Conservation (phyloP, 2,113 vertebrate genomes). For the Anas platyrhynchos region DNA sequence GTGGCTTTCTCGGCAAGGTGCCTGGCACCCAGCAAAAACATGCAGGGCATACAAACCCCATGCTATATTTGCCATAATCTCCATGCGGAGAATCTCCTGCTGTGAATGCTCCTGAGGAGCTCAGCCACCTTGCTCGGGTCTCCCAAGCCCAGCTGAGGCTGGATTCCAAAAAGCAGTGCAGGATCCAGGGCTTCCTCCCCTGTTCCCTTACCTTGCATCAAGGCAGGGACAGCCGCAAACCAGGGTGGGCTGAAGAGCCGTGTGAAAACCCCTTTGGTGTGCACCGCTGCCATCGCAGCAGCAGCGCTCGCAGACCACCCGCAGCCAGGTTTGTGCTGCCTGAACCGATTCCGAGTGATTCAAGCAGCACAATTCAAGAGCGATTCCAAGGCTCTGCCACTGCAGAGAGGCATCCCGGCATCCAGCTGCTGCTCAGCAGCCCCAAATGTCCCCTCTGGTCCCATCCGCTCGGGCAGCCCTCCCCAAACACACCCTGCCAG, state of each 20-base stretch:
- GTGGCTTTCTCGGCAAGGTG: not conserved
- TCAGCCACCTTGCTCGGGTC: not conserved
- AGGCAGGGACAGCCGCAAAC: not conserved
- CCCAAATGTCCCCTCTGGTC: not conserved
- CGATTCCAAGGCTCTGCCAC: slow-evolving; percentile 4
- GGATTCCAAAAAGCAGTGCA: not conserved
- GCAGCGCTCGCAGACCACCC: not conserved
- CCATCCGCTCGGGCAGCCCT: not conserved
- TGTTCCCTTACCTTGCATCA: not conserved
- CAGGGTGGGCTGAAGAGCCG: fast-evolving
- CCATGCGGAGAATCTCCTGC: not conserved
- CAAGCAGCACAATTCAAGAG: no score
- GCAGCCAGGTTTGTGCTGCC: not conserved
- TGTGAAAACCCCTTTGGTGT: not conserved
- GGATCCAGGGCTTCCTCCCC: not conserved
- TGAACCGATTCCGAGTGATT: no score
- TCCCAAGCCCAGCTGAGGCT: not conserved
- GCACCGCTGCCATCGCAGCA: not conserved
- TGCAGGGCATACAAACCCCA: fast-evolving
- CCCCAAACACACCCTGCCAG: not conserved
- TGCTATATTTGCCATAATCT: not conserved
- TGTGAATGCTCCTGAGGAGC: not conserved
- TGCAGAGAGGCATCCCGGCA: not conserved
- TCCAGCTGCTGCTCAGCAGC: not conserved
- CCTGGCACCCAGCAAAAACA: not conserved